These are phyloP conservation scores for Mareca strepera DNA, from an alignment of 2,797 vertebrate species.

Conservation along the genomic window DNA sequence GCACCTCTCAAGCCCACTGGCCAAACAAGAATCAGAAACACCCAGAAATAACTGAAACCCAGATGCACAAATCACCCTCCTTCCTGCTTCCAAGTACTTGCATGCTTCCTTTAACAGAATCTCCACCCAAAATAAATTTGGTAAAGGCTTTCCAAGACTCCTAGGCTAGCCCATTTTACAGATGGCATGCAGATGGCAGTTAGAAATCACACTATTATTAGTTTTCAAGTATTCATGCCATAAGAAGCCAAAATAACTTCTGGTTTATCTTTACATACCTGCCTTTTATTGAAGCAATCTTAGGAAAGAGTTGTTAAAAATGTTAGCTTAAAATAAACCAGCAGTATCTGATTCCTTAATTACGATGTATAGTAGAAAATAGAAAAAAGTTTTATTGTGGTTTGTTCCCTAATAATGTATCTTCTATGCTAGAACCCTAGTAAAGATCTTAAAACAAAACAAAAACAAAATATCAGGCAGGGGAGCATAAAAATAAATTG, in stretches of 20 bases:
- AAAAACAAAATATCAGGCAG: neutral
- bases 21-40: neutral
- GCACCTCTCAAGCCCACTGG: neutral
- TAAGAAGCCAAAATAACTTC: neutral
- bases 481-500: neutral
- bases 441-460: slow-evolving; percentile 21
- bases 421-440: neutral
- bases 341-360: neutral
- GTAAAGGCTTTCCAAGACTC: neutral
- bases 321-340: neutral
- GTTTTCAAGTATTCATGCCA: neutral
- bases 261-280: neutral
- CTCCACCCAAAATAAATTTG: neutral
- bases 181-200: neutral
- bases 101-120: neutral
- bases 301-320: neutral
- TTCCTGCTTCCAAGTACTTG: neutral
- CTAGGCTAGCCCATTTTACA: neutral
- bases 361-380: neutral
- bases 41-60: neutral
- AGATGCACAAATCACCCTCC: neutral
- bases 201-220: neutral
- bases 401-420: neutral
- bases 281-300: neutral
- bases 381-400: neutral